Evolutionary conservation across 2,113 vertebrate genomes (phyloP), one percentile per base, ranked within the genome.

Genomic region (Lichenostomus cassidix): DNA sequence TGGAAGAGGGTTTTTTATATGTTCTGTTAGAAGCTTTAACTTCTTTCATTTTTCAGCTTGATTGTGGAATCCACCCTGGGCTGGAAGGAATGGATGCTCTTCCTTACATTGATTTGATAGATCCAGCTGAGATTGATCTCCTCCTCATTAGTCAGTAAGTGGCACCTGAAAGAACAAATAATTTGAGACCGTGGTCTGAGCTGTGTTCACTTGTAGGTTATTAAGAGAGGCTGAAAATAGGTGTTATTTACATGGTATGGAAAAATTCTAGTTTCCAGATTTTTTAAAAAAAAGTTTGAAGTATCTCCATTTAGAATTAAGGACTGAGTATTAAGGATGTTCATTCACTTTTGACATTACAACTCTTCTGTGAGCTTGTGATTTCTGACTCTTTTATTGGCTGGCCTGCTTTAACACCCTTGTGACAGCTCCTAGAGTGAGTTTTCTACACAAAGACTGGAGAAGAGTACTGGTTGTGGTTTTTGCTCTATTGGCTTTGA

Each of bases 121-220:
- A 99, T 94, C 99, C 99, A 29, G 99, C 99, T 28, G 99, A 99
- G 98, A 99, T 99, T 50, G 99, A 99, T 96, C 98, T 99, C 28
- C 98, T 99, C 5, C 98, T 99, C 33, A 99, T 99, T 84, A 99
- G 99, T 97, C 99, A 99, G 99, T 99, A 97, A 98, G 99, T 99
- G 25, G 29, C 25, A 49, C 49, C n/a, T 88, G 44, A 52, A 53
- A 59, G 8, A 33, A 15, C 7, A 67, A 47, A 46, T 49, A 37
- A 16, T 64, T 18, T 18, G 27, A 53, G 16, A 37, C 58, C 9
- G 1, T 76, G 39, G 19, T 70, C 3, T 87, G 49, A 94, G 29
- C 58, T n/a, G 11, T 70, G 44, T 33, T 83, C 29, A 10, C 19
- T n/a, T 77, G 12, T 16, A 47, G 25, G 8, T 60, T 92, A 22